phyloP scores from a whole-genome alignment of 2,888 invertebrate species.

The Cephus sareptanus region DNA sequence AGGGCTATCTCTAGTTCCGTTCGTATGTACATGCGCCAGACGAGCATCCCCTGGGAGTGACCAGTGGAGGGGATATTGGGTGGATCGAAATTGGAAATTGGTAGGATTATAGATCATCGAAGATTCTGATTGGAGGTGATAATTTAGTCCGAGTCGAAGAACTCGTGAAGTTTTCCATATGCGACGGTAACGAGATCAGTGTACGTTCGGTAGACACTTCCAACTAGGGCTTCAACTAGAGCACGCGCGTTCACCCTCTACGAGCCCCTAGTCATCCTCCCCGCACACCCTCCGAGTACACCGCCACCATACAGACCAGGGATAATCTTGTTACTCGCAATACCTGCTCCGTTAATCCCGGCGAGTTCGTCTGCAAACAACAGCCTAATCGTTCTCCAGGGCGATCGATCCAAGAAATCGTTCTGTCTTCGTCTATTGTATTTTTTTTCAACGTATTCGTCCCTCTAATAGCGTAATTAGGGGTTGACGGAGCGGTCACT shows the following conservation, averaged over 20 bases:
- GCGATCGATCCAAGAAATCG: background rate
- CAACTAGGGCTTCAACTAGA: conserved; percentile 58
- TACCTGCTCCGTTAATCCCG: conserved; percentile 44
- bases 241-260: conserved; percentile 33
- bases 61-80: background rate
- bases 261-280: conserved; percentile 24
- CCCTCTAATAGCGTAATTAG: background rate
- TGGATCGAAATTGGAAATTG: background rate
- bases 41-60: background rate
- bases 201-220: conserved; percentile 40
- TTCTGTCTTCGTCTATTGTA: background rate
- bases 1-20: background rate
- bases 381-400: conserved; percentile 44
- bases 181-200: conserved; percentile 53
- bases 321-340: conserved; percentile 61
- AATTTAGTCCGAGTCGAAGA: background rate
- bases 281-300: conserved; percentile 20
- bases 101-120: background rate
- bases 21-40: background rate
- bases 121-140: background rate
- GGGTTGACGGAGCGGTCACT: background rate
- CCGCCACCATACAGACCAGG: conserved; percentile 20
- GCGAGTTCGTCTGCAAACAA: conserved; percentile 26
- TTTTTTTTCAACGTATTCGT: background rate
- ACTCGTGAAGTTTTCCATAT: conserved; percentile 10